Base-by-base conservation (phyloP, 2,888 invertebrate species). In the Nezara viridula region DNA sequence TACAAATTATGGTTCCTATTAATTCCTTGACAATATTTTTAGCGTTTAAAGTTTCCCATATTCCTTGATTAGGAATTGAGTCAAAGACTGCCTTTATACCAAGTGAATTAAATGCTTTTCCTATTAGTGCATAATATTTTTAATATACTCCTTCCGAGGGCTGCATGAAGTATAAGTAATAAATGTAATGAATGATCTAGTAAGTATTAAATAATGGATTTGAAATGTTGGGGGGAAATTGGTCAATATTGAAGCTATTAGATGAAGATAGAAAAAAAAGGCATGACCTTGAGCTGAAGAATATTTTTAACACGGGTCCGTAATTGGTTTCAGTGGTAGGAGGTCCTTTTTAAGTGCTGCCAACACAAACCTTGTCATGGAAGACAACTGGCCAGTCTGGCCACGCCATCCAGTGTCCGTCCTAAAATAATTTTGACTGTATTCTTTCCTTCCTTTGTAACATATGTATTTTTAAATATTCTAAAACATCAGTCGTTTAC, bases 301-400 rank as follows among this genome's bases (percentile, higher is more conserved):
- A 88, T 88, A 88, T 88, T 88, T 88, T 88, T 88, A 88, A 88
- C 88, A 66, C n/a, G n/a, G 88, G 73, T 86, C 66, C 88, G 44
- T 88, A 88, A 88, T 88, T 88, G 88, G 88, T 88, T 88, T 88
- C 47, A 27, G 88, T 49, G 44, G 88, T 73, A 66, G 88, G 88
- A 66, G 88, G 44, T 88, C 88, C 49, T 60, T 55, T 86, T 40
- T 86, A 88, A 73, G 66, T 88, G 88, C 49, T 88, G 88, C 88
- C 88, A 88, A 88, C 88, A 88, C 47, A 88, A 88, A 88, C 88
- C 66, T 55, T 40, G 52, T 86, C 86, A 52, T 55, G 86, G 55
- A 86, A 86, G 86, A 60, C 86, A 86, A 86, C 86, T 55, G 55
- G 40, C 60, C 55, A 40, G 52, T 52, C 55, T 52, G 86, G 60